Base-by-base conservation (phyloP, 2,797 vertebrate species). In the Gambelia wislizenii region DNA sequence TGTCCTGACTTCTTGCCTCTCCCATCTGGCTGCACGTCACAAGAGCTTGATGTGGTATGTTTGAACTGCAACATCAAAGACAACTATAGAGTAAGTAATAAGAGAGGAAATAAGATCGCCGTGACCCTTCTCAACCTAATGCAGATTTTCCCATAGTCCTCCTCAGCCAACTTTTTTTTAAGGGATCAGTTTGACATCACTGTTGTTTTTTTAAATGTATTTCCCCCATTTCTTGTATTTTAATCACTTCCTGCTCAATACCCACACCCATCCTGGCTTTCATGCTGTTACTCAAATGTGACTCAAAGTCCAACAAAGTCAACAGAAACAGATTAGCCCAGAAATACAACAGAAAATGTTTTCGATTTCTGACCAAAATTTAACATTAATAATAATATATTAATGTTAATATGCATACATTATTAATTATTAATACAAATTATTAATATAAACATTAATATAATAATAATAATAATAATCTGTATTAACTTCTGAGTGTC, bases 1-100 rank as follows among this genome's bases (percentile, higher is more conserved):
- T 92, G 59, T 84, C 90, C 16, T 79, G 76, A 52, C 69, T 90
- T 90, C 83, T 64, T 61, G 83, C 56, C 80, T 91, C 61, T 85
- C 44, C 70, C 20, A 80, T 72, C 75, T 87, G 47, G 27, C 20
- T 87, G n/a, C 64, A 89, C 75, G 52, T 49, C 83, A n/a, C 6
- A 85, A 2, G 33, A 56, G 22, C 91, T 91, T 90, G 44, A 80
- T 85, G 52, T 1, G 3, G 76, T 4, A 6, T 85, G 59, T 52
- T 92, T 86, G 88, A 94, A 83, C 54, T 85, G 79, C 87, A 16
- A 67, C 0, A 90, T 81, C 59, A 94, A 90, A 93, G 77, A 87
- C 77, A 91, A 44, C 42, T 49, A 14, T 56, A 14, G 36, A 36
- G 83, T 52, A 42, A 85, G 36, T 25, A 75, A 75, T 75, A 30